Evolutionary conservation across 1,140 invertebrate genomes (phyloP).

Genomic region (Coptotermes formosanus): DNA sequence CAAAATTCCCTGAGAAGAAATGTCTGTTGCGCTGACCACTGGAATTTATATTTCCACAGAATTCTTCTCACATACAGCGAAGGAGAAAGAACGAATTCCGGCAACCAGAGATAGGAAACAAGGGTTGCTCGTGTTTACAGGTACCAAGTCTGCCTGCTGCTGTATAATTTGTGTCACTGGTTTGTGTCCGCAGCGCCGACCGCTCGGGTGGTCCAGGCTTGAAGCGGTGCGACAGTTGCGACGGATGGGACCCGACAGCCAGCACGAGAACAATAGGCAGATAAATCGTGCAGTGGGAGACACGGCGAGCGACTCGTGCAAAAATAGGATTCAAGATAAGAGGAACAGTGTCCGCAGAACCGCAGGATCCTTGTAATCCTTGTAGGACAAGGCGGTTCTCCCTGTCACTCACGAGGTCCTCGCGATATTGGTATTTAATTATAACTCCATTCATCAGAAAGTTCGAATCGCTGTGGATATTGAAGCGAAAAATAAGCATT

Average conservation of each 20-base stretch:
- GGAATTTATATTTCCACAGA: no score
- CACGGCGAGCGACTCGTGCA: background rate
- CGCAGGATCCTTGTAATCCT: no score
- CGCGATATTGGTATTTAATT: no score
- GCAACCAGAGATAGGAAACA: background rate
- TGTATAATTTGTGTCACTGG: constrained; percentile 14
- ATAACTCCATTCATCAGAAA: no score
- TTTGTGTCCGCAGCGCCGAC: background rate
- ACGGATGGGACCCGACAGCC: background rate
- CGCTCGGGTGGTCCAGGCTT: background rate
- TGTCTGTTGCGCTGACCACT: no score
- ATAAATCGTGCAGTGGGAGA: background rate
- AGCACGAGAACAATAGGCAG: constrained; percentile 14
- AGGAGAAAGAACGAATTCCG: background rate
- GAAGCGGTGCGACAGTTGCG: background rate
- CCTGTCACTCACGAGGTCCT: no score
- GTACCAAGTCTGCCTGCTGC: background rate
- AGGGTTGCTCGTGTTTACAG: background rate
- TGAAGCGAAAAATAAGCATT: no score
- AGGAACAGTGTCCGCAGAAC: no score
- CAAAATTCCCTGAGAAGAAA: no score
- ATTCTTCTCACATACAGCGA: no score
- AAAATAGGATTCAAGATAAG: background rate
- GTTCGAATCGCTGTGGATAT: no score
- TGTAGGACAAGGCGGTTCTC: no score